Conservation (phyloP, 2,888 invertebrate genomes). For the Archips crataeganus region DNA sequence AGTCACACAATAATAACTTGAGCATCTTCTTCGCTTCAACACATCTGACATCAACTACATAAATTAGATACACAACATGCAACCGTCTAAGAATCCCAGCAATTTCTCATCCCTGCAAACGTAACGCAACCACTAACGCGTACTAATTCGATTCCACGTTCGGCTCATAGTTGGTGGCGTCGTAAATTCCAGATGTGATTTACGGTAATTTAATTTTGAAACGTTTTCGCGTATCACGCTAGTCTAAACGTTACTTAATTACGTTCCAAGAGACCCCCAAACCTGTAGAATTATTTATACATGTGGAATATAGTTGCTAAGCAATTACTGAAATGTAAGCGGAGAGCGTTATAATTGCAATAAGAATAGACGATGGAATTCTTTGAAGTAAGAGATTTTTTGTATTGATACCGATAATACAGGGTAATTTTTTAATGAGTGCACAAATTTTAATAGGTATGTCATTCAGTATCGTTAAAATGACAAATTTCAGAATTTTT, state of each 20-base stretch:
- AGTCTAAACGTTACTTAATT: conserved; percentile 77
- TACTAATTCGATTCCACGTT: conserved; percentile 79
- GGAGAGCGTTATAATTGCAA: neutral
- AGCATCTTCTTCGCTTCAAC: neutral
- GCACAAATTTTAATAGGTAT: no score
- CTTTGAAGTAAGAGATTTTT: no score
- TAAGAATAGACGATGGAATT: neutral
- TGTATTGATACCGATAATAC: no score
- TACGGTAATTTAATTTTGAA: conserved; percentile 81
- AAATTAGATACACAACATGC: conserved; percentile 1
- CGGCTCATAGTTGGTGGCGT: conserved; percentile 67
- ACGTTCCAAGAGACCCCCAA: conserved; percentile 63
- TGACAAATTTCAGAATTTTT: no score
- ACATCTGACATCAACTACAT: neutral
- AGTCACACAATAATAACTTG: no score
- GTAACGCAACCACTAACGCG: conserved; percentile 72
- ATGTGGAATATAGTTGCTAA: conserved; percentile 26
- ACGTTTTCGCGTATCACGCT: conserved; percentile 65
- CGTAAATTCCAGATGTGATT: conserved; percentile 83
- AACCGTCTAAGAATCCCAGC: conserved; percentile 30
- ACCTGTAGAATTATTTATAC: conserved; percentile 55
- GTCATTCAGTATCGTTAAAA: no score
- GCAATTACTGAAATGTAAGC: conserved; percentile 20
- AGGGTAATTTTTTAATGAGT: no score
- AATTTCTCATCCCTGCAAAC: conserved; percentile 33